Evolutionary conservation across 2,797 vertebrate species (phyloP).

Genomic region (Sebastes cheni): DNA sequence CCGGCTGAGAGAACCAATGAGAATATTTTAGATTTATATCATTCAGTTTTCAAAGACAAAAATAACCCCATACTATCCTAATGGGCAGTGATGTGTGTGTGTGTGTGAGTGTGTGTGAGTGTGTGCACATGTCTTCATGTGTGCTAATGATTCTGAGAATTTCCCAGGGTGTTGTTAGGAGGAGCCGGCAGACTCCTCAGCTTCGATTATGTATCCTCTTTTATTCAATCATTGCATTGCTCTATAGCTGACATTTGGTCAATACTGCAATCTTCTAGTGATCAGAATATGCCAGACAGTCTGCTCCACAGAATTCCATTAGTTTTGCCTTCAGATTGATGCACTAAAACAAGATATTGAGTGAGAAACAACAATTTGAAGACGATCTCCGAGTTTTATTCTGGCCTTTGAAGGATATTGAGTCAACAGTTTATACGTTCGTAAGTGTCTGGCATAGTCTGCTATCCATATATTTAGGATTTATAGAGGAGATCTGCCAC

Average conservation of each 20-base stretch:
- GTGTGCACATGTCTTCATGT: background rate
- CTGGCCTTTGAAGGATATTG: background rate
- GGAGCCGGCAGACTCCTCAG: slow-evolving; percentile 86
- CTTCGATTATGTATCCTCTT: slow-evolving; percentile 90
- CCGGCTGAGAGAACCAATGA: background rate
- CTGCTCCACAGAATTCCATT: slow-evolving; percentile 91
- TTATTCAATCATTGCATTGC: slow-evolving; percentile 91
- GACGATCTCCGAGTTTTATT: slow-evolving; percentile 40
- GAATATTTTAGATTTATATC: background rate
- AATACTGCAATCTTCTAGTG: slow-evolving; percentile 94
- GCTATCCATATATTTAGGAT: background rate
- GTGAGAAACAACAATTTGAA: slow-evolving; percentile 83
- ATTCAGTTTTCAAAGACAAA: background rate
- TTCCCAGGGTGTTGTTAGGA: slow-evolving; percentile 83
- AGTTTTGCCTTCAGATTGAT: slow-evolving; percentile 83
- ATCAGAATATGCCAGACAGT: slow-evolving; percentile 91
- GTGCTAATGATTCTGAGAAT: slow-evolving; percentile 69
- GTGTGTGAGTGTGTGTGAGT: background rate
- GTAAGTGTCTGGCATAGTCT: background rate
- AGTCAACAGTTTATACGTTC: slow-evolving; percentile 1
- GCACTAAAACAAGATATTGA: slow-evolving; percentile 85
- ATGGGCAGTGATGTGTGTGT: background rate
- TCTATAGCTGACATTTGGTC: slow-evolving; percentile 91
- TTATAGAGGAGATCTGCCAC: background rate
- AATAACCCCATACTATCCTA: background rate